These are phyloP conservation scores for Thinocorus orbignyianus DNA, from an alignment of 2,113 vertebrate species.

Conservation along the genomic window DNA sequence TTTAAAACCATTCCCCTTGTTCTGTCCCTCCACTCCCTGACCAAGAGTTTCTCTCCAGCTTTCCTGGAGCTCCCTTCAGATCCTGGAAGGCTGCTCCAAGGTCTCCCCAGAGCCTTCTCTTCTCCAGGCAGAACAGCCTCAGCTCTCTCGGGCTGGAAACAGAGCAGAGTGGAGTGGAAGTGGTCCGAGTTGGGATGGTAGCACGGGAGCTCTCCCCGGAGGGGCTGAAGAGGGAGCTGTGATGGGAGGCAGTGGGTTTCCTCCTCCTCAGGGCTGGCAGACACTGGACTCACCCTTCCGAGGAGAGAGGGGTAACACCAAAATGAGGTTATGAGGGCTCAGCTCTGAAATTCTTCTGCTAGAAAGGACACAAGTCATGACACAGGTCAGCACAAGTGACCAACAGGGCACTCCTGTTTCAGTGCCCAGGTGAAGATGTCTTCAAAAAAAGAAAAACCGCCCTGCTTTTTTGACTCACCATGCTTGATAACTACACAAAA, in stretches of 20 bases:
- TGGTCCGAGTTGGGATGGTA: not conserved
- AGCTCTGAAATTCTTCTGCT: not conserved
- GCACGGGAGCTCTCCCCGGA: not conserved
- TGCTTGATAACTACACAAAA: not conserved
- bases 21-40: too few relatives aligned
- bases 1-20: too few relatives aligned
- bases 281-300: not conserved
- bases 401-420: not conserved
- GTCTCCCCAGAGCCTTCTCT: too few relatives aligned
- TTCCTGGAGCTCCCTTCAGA: too few relatives aligned
- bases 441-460: not conserved
- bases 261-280: accelerated
- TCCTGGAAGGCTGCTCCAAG: too few relatives aligned
- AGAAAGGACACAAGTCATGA: not conserved
- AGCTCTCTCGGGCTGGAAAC: not conserved
- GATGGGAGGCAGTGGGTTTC: not conserved
- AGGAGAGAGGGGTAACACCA: not conserved
- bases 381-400: not conserved
- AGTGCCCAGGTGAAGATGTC: not conserved
- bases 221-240: not conserved
- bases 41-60: too few relatives aligned
- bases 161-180: not conserved
- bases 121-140: too few relatives aligned
- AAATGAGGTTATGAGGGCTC: not conserved
- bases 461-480: accelerated